A percentile compares a stretch with the other conserved stretches of the same genome.
Evolutionary conservation across 2,797 vertebrate species (phyloP).

Genomic region (Melanotaenia maccullochi): DNA sequence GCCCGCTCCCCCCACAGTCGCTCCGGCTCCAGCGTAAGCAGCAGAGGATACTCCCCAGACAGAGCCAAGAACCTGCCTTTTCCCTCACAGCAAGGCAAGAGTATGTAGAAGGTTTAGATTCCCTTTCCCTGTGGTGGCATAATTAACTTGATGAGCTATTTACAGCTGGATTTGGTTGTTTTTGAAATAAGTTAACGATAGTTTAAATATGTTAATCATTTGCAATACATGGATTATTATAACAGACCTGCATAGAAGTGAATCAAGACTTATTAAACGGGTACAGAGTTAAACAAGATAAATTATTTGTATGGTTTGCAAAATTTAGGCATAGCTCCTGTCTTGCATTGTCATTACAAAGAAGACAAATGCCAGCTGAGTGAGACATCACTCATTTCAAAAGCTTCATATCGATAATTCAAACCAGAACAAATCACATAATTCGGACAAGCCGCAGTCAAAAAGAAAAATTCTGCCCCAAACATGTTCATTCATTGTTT

Average conservation of each 20-base stretch:
- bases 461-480: background rate
- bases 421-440: background rate
- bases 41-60: constrained; percentile 95
- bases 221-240: background rate
- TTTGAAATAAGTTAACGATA: too few relatives aligned
- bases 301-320: background rate
- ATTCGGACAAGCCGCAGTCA: background rate
- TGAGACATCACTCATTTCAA: background rate
- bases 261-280: background rate
- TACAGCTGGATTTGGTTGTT: background rate
- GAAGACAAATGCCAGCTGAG: background rate
- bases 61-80: constrained; percentile 88
- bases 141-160: background rate
- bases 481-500: constrained; percentile 9
- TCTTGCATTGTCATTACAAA: background rate
- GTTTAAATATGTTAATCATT: background rate
- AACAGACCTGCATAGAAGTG: background rate
- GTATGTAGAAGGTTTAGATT: constrained; percentile 79
- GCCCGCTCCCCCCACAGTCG: constrained; percentile 93
- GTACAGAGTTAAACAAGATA: background rate
- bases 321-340: background rate
- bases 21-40: constrained; percentile 96
- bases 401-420: background rate
- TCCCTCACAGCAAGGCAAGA: constrained; percentile 89
- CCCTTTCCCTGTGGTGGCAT: constrained; percentile 1